phyloP scores from a whole-genome alignment of 2,113 vertebrate species.

The Rhabdomys dilectus region DNA sequence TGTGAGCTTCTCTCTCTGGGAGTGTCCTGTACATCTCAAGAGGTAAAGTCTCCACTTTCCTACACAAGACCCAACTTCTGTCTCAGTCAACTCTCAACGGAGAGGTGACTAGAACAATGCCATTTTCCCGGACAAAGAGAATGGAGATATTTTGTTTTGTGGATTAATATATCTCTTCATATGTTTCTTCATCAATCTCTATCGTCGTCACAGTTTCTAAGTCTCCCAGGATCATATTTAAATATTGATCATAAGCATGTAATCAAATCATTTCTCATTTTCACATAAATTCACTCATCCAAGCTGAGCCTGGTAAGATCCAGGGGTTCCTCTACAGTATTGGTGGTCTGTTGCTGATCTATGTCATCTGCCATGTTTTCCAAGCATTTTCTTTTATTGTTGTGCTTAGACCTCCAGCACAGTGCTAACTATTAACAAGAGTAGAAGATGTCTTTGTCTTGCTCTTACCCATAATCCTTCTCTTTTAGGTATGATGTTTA shows the following conservation, averaged over 20 bases:
- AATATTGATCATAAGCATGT: conserved; percentile 98
- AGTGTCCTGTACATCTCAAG: not conserved
- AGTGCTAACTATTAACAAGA: not conserved
- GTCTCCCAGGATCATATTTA: conserved; percentile 99
- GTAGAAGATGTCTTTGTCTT: not conserved
- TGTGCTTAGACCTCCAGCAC: not conserved
- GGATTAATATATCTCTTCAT: conserved; percentile 99
- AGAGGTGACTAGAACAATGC: conserved; percentile 97
- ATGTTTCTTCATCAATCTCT: conserved; percentile 99
- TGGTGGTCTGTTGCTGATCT: conserved; percentile 93
- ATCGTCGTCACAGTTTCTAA: conserved; percentile 99
- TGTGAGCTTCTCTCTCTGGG: not conserved
- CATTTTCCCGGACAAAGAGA: conserved; percentile 98
- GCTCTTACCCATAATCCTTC: not conserved
- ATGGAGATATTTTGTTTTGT: conserved; percentile 99
- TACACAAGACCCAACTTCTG: conserved; percentile 54
- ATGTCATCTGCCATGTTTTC: too few relatives aligned
- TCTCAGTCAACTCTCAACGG: conserved; percentile 94
- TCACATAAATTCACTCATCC: conserved; percentile 98
- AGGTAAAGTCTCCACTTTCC: conserved; percentile 65
- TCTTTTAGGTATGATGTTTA: not conserved
- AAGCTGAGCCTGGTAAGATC: conserved; percentile 97
- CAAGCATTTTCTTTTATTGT: not conserved
- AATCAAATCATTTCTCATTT: conserved; percentile 98
- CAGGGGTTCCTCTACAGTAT: conserved; percentile 97